A percentile compares a stretch with the other conserved stretches of the same genome.
Conservation (phyloP, 2,797 vertebrate genomes). For the Miichthys miiuy region DNA sequence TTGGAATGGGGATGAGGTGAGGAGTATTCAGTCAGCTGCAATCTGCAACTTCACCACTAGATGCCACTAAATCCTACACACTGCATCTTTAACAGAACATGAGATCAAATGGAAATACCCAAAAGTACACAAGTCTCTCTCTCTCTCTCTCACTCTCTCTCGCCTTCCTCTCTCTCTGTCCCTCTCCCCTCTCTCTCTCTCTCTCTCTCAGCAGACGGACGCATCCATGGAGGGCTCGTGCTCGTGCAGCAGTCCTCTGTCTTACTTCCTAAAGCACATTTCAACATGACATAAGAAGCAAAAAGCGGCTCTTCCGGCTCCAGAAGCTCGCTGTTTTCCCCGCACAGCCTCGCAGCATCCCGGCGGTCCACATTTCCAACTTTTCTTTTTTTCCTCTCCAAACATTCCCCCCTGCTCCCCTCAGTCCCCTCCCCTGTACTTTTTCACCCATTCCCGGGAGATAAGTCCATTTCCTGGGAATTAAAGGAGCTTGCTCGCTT, state of each 20-base stretch:
- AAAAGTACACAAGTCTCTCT: background rate
- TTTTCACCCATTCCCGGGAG: conserved; percentile 19
- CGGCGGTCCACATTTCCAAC: conserved; percentile 46
- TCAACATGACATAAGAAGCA: conserved; percentile 63
- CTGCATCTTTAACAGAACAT: background rate
- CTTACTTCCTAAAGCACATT: conserved; percentile 33
- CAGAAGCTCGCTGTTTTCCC: conserved; percentile 12
- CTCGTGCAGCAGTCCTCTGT: conserved; percentile 48
- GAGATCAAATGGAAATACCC: background rate
- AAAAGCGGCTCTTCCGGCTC: conserved; percentile 25
- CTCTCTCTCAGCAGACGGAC: conserved; percentile 39
- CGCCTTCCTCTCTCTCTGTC: background rate
- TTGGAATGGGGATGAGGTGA: no score
- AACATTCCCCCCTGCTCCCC: background rate
- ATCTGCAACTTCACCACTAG: no score
- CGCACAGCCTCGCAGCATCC: conserved; percentile 47
- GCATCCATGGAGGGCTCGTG: conserved; percentile 67
- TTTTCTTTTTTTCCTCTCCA: conserved; percentile 37
- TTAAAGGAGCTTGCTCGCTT: conserved; percentile 14
- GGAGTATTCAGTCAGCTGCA: no score
- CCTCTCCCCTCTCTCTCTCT: background rate
- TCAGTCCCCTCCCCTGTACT: conserved; percentile 11
- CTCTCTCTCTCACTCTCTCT: background rate
- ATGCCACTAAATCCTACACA: no score
- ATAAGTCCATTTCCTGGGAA: conserved; percentile 30